A percentile compares a stretch with the other conserved stretches of the same genome.
Conservation (phyloP, 2,113 vertebrate genomes). For the Anoplopoma fimbria region DNA sequence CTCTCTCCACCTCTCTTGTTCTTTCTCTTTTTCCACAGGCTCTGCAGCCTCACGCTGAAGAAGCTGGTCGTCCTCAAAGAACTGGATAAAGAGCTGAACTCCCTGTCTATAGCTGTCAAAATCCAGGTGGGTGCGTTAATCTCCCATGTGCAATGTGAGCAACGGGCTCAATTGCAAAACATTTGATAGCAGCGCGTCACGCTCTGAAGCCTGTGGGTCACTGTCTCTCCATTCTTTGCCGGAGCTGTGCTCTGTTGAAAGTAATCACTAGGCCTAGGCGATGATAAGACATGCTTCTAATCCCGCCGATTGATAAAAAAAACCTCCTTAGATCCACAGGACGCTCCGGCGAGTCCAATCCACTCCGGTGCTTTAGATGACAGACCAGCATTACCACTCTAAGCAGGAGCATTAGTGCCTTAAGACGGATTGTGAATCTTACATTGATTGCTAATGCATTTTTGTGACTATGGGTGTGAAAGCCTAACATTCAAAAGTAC, state of each 20-base stretch:
- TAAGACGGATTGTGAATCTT: conserved; percentile 45
- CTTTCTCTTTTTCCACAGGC: conserved; percentile 72
- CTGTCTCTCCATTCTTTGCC: conserved; percentile 25
- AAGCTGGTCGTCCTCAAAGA: conserved; percentile 85
- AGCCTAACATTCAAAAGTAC: not conserved
- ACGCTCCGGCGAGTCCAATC: conserved; percentile 53
- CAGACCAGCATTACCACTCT: conserved; percentile 46
- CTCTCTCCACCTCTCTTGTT: conserved; percentile 30
- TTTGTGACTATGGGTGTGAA: not conserved
- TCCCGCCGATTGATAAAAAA: conserved; percentile 67
- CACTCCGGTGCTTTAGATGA: conserved; percentile 52
- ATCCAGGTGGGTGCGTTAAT: conserved; percentile 81
- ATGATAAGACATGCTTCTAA: conserved; percentile 53
- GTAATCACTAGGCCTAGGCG: conserved; percentile 25
- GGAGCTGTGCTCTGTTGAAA: conserved; percentile 12
- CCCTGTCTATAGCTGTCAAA: conserved; percentile 84
- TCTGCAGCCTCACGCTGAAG: conserved; percentile 91
- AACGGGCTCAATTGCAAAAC: conserved; percentile 16
- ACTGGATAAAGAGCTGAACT: conserved; percentile 92
- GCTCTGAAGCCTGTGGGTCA: conserved; percentile 12
- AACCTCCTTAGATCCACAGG: conserved; percentile 40
- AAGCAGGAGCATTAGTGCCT: conserved; percentile 50
- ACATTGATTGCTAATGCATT: conserved; percentile 50
- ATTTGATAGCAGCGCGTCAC: conserved; percentile 14
- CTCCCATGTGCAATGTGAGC: conserved; percentile 12